Percentiles rank a stretch among this genome's conserved stretches.
These are phyloP conservation scores for Calameuta filiformis DNA, from an alignment of 2,888 invertebrate genomes.

Conservation along the genomic window DNA sequence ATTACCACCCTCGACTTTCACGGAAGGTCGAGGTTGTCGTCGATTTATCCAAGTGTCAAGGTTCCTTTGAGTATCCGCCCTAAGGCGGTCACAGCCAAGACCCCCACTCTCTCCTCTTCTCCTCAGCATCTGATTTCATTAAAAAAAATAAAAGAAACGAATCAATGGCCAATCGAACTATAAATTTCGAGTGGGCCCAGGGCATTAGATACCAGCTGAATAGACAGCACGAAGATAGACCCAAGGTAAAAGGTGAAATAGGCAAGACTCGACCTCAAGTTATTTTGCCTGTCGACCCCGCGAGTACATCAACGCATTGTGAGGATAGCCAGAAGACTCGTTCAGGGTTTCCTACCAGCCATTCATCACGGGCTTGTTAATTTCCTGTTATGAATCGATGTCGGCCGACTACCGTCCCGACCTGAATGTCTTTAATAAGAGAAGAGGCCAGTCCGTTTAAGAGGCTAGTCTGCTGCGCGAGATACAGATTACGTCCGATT, in stretches of 20 bases:
- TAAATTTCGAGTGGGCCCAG: background rate
- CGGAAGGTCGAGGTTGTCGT: slow-evolving; percentile 11
- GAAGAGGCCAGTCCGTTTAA: slow-evolving; percentile 24
- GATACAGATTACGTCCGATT: slow-evolving; percentile 47
- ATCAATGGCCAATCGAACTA: background rate
- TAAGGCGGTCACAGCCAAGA: background rate
- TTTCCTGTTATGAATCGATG: slow-evolving; percentile 44
- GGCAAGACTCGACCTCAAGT: background rate
- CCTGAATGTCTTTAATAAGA: slow-evolving; percentile 45
- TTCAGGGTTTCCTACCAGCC: slow-evolving; percentile 16
- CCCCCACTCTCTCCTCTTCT: background rate
- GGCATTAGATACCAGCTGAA: background rate
- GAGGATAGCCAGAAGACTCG: slow-evolving; percentile 1
- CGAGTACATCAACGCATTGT: slow-evolving; percentile 6
- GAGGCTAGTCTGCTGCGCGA: slow-evolving; percentile 15
- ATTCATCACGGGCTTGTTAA: slow-evolving; percentile 50
- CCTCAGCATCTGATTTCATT: background rate
- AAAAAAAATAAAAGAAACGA: background rate
- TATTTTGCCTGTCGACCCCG: slow-evolving; percentile 9
- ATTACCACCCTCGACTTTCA: slow-evolving; percentile 36
- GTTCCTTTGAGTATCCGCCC: background rate
- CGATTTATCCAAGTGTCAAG: background rate
- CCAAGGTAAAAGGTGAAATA: slow-evolving; percentile 4
- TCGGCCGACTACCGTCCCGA: slow-evolving; percentile 32
- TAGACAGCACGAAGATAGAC: background rate